These are phyloP conservation scores for Paracentrotus lividus DNA, from an alignment of 53 echinoderm and acorn worm species.

Conservation along the genomic window DNA sequence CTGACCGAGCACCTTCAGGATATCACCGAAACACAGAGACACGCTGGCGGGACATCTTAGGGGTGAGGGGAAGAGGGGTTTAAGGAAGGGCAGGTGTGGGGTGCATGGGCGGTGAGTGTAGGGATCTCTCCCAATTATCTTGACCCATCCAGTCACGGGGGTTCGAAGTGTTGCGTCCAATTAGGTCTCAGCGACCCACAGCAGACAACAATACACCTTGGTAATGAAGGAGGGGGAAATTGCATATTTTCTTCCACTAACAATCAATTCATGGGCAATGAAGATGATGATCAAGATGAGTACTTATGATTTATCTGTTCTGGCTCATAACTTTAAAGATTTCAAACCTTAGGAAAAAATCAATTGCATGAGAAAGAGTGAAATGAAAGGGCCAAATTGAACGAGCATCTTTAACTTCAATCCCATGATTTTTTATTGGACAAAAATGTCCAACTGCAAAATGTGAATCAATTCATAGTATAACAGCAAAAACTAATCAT, in stretches of 20 bases:
- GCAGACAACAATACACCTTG: constrained; percentile 43
- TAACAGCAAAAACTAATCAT: no score
- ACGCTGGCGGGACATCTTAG: not conserved
- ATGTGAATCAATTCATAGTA: no score
- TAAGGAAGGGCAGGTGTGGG: constrained; percentile 49
- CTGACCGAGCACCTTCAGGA: not conserved
- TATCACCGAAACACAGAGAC: not conserved
- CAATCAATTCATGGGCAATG: constrained; percentile 1
- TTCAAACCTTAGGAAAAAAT: no score
- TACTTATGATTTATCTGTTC: not conserved
- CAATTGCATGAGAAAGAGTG: no score
- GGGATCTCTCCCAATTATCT: constrained; percentile 47
- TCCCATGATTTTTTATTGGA: no score
- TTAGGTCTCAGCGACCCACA: not conserved
- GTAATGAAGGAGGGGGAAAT: constrained; percentile 52
- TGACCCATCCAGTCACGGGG: constrained; percentile 44
- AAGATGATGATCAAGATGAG: not conserved
- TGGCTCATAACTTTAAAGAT: no score
- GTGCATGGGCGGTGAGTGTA: not conserved
- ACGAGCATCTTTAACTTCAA: no score
- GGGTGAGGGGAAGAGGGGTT: constrained; percentile 28
- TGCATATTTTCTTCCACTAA: constrained; percentile 47
- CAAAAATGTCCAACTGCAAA: no score
- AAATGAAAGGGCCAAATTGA: no score
- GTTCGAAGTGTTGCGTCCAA: constrained; percentile 40